Conservation (phyloP, 2,113 vertebrate species). For the Orycteropus afer region DNA sequence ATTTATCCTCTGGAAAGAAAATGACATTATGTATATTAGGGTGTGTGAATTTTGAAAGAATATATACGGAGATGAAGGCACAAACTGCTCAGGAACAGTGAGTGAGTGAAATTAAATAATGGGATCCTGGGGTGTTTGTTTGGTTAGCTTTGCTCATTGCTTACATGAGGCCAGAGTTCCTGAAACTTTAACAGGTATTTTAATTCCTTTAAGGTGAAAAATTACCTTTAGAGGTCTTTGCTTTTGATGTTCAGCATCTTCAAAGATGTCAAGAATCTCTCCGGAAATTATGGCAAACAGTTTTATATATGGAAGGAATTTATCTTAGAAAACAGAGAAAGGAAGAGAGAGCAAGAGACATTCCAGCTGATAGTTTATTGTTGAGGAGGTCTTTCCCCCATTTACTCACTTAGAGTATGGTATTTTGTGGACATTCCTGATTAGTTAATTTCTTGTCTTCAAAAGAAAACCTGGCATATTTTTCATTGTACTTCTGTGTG, state of each 20-base stretch:
- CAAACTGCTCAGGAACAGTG: neutral
- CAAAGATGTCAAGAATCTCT: neutral
- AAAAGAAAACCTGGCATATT: neutral
- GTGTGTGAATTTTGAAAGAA: neutral
- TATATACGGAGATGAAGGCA: neutral
- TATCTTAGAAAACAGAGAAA: neutral
- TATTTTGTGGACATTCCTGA: neutral
- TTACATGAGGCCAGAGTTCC: neutral
- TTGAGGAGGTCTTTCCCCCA: neutral
- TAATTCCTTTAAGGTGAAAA: slow-evolving; percentile 19
- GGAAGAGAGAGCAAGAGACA: neutral
- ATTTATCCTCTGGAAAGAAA: slow-evolving; percentile 84
- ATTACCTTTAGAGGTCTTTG: neutral
- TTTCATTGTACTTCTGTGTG: neutral
- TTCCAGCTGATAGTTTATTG: neutral
- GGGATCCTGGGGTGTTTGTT: neutral
- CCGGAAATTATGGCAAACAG: slow-evolving; percentile 6
- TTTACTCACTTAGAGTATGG: neutral
- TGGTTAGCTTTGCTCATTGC: slow-evolving; percentile 24
- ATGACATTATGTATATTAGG: slow-evolving; percentile 62
- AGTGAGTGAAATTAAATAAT: neutral
- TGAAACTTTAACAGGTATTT: neutral
- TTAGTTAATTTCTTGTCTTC: neutral
- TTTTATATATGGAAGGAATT: neutral
- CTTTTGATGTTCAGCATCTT: slow-evolving; percentile 21